Evolutionary conservation across 2,888 invertebrate species (phyloP).

Genomic region (Luperina nickerlii): DNA sequence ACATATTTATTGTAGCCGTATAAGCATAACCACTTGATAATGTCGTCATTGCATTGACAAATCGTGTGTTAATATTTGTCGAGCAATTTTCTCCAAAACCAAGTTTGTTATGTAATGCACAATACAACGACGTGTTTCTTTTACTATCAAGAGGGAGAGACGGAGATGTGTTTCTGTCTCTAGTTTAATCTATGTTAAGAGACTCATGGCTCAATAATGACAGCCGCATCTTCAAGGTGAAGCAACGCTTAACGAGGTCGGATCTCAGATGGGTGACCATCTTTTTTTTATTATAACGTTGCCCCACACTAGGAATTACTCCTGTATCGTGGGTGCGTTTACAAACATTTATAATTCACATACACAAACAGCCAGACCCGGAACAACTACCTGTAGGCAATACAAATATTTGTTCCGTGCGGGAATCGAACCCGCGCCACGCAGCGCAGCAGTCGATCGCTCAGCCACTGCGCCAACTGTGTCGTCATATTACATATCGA

Average conservation of each 20-base stretch:
- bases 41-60: conserved; percentile 24
- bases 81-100: conserved; percentile 37
- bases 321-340: no score
- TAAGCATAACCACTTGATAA: conserved; percentile 1
- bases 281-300: no score
- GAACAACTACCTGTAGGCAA: no score
- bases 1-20: neutral
- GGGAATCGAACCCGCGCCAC: no score
- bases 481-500: neutral
- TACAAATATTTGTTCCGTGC: no score
- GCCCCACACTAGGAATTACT: no score
- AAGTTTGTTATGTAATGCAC: conserved; percentile 36
- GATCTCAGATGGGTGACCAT: neutral
- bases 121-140: neutral
- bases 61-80: conserved; percentile 37
- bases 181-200: no score
- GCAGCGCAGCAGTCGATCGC: no score
- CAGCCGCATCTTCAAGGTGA: neutral
- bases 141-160: neutral
- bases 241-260: neutral
- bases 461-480: no score
- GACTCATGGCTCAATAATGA: neutral
- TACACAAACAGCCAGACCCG: no score
- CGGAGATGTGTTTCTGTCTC: no score
- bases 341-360: no score